phyloP scores from a whole-genome alignment of 2,888 invertebrate species.

The Hirtodrosophila histrioides region DNA sequence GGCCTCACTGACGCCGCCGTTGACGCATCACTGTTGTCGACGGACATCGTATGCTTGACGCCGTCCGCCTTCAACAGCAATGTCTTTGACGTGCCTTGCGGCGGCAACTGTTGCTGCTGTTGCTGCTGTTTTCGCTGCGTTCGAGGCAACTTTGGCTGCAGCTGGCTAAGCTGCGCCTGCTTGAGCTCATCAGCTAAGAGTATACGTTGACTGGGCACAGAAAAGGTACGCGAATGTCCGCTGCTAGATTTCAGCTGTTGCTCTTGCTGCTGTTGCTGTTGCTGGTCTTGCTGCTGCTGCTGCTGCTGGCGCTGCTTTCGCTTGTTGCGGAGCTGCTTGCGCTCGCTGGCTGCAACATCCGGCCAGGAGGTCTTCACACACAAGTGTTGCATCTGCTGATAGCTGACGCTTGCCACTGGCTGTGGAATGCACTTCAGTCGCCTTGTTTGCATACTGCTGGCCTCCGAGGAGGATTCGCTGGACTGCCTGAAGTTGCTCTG shows the following conservation, averaged over 20 bases:
- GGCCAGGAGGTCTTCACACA: constrained; percentile 11
- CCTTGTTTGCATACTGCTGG: not conserved
- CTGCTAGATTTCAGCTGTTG: not conserved
- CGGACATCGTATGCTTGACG: constrained; percentile 23
- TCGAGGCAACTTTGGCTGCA: constrained; percentile 2
- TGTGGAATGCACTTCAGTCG: not conserved
- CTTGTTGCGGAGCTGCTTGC: too few species aligned
- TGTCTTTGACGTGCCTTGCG: constrained; percentile 3
- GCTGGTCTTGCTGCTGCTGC: not conserved
- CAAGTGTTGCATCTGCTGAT: not conserved
- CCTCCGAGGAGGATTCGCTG: constrained; percentile 50
- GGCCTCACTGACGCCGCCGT: not conserved
- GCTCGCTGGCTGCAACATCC: not conserved
- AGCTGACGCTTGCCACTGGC: not conserved
- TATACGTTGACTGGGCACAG: constrained; percentile 41
- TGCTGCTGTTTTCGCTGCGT: constrained; percentile 5
- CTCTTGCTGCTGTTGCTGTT: not conserved
- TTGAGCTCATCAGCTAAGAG: constrained; percentile 17
- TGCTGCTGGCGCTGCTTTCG: not conserved
- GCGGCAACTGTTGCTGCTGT: constrained; percentile 4
- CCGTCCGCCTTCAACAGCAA: constrained; percentile 37
- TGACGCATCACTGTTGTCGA: constrained; percentile 32
- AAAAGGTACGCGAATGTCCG: constrained; percentile 7
- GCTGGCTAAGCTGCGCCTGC: constrained; percentile 30
- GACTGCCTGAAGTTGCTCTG: constrained; percentile 34